Percentiles rank a stretch among this genome's conserved stretches.
These are phyloP conservation scores for Paraplagusia blochii DNA, from an alignment of 2,113 vertebrate species.

Conservation along the genomic window DNA sequence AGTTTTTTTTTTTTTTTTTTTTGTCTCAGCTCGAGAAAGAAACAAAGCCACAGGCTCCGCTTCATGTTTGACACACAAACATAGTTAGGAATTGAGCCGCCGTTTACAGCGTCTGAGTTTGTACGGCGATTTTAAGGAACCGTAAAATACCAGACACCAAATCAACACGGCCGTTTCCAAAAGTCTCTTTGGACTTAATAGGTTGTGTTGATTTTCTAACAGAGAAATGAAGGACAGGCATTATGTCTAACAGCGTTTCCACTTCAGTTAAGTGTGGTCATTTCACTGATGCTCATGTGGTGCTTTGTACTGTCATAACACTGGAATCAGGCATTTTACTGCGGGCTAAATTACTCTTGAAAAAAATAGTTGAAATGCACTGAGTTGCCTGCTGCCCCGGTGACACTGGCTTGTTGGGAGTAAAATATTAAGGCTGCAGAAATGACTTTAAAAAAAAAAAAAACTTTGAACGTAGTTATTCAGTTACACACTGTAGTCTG, in stretches of 20 bases:
- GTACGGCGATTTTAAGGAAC: neutral
- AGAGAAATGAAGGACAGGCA: constrained; percentile 20
- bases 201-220: neutral
- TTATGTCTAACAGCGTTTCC: constrained; percentile 33
- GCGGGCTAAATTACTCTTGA: neutral
- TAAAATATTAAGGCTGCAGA: constrained; percentile 6
- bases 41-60: neutral
- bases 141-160: no score
- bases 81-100: no score
- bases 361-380: no score
- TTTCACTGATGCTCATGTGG: constrained; percentile 16
- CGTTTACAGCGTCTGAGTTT: no score
- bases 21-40: neutral
- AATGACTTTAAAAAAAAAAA: constrained; percentile 4
- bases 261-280: constrained; percentile 26
- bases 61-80: neutral
- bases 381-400: constrained; percentile 4
- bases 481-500: neutral
- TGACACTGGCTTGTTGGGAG: neutral
- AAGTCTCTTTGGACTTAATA: no score
- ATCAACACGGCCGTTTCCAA: no score
- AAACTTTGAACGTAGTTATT: neutral
- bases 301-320: constrained; percentile 17
- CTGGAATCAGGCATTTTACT: constrained; percentile 24
- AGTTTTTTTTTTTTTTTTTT: neutral